These are phyloP conservation scores for Latrodectus elegans DNA, from an alignment of 2,888 invertebrate species.

Conservation along the genomic window DNA sequence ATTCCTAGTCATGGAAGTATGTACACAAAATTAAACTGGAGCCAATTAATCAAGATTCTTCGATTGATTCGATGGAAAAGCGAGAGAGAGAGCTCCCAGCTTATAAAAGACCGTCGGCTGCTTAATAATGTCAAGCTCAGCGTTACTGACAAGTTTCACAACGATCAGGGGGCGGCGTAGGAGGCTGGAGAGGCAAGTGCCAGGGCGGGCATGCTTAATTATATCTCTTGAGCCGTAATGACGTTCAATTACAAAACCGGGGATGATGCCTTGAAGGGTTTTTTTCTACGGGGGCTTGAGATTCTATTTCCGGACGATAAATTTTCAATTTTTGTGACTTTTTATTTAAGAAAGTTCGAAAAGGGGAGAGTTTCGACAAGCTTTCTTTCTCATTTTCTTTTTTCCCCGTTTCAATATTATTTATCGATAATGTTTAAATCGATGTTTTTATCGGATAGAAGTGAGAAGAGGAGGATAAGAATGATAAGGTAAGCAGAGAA, in stretches of 20 bases:
- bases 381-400: not conserved
- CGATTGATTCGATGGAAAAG: not conserved
- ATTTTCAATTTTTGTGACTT: not conserved
- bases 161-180: not conserved
- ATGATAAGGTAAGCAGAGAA: not conserved
- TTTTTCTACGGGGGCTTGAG: constrained; percentile 8
- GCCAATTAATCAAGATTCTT: not conserved
- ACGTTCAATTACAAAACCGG: constrained; percentile 49
- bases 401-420: not conserved
- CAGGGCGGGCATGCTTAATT: constrained; percentile 36
- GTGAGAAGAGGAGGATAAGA: not conserved
- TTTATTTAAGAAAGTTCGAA: too few relatives aligned
- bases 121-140: not conserved
- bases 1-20: not conserved
- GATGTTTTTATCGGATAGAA: not conserved
- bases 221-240: constrained; percentile 45
- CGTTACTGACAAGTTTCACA: constrained; percentile 3
- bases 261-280: constrained; percentile 12
- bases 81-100: not conserved
- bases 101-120: not conserved
- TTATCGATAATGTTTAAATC: constrained; percentile 8
- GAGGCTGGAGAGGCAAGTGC: constrained; percentile 7
- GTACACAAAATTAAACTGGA: not conserved
- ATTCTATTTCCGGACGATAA: constrained; percentile 18
- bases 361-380: not conserved